A percentile compares a stretch with the other conserved stretches of the same genome.
phyloP scores from a whole-genome alignment of 1,140 invertebrate species.

The Lerema accius region DNA sequence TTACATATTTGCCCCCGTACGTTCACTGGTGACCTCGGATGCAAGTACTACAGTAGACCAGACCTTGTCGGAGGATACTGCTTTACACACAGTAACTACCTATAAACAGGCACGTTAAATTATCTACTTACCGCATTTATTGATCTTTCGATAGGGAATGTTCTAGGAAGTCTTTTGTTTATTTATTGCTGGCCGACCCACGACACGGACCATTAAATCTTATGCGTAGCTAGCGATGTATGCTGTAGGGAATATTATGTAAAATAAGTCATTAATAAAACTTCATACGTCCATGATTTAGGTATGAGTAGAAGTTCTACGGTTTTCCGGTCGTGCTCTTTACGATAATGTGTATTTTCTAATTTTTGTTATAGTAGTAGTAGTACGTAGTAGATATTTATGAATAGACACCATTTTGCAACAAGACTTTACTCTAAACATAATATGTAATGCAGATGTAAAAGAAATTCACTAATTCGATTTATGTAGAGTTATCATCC shows the following conservation, averaged over 20 bases:
- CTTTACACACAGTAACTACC: slow-evolving; percentile 42
- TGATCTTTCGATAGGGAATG: slow-evolving; percentile 1
- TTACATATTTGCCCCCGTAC: slow-evolving; percentile 62
- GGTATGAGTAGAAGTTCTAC: no score
- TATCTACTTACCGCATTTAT: slow-evolving; percentile 9
- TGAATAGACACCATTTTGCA: no score
- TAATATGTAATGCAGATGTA: no score
- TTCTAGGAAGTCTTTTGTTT: slow-evolving; percentile 16
- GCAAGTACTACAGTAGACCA: slow-evolving; percentile 48
- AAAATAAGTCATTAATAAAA: not conserved
- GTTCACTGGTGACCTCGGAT: slow-evolving; percentile 72
- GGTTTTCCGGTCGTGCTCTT: no score
- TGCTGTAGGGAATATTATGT: not conserved
- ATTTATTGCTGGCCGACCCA: not conserved
- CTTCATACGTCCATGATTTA: not conserved
- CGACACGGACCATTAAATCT: not conserved
- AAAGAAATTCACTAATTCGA: no score
- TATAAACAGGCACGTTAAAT: slow-evolving; percentile 23
- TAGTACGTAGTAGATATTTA: no score
- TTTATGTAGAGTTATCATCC: no score
- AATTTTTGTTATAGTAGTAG: no score
- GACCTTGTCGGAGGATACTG: slow-evolving; percentile 66
- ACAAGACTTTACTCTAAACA: no score
- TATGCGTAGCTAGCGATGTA: not conserved
- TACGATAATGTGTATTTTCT: no score